A percentile compares a stretch with the other conserved stretches of the same genome.
phyloP scores from a whole-genome alignment of 2,113 vertebrate species.

The Dissostichus mawsoni region DNA sequence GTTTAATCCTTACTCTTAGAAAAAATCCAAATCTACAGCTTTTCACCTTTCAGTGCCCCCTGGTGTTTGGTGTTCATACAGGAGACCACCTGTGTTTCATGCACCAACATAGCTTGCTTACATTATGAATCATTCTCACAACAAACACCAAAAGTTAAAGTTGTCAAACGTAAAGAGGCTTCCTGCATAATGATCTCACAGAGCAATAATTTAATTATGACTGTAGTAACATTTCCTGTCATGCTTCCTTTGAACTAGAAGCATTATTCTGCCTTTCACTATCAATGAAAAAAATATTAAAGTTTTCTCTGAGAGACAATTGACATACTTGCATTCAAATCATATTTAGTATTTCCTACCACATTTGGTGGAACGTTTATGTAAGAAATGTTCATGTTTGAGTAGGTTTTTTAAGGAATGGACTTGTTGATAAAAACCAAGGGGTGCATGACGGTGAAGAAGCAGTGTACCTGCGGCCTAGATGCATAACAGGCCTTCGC shows the following conservation, averaged over 20 bases:
- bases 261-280: neutral
- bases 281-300: neutral
- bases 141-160: neutral
- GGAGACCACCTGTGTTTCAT: neutral
- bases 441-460: neutral
- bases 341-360: neutral
- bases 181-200: neutral
- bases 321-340: neutral
- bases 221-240: constrained; percentile 1
- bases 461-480: neutral
- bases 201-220: neutral
- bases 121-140: neutral
- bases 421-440: neutral
- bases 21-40: neutral
- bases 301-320: neutral
- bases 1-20: neutral
- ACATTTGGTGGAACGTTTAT: neutral
- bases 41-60: neutral
- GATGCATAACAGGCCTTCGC: neutral
- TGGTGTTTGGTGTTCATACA: neutral
- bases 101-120: neutral
- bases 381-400: neutral
- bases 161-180: neutral
- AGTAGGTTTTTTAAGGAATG: neutral
- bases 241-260: neutral